Evolutionary conservation across 2,888 invertebrate species (phyloP), one percentile per base, ranked within the genome.

Genomic region (Corbicula japonica): DNA sequence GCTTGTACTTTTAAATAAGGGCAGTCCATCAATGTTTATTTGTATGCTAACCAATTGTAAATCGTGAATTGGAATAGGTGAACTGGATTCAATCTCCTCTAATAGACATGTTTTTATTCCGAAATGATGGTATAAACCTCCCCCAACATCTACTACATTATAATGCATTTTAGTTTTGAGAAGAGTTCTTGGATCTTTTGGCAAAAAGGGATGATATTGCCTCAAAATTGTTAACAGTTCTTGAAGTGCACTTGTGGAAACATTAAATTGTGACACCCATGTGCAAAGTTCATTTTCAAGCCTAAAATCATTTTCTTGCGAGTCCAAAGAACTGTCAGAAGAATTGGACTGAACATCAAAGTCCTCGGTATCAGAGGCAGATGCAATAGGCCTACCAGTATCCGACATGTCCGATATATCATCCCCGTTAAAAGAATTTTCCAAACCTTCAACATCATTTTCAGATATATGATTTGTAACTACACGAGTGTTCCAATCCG

Each of bases 1-100:
- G 46, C 34, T 69, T 0, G 69, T 38, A 60, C 76, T 73, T 26
- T 80, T 79, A 23, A 69, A 80, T 5, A 80, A 48, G 12, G 76
- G 83, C 10, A 80, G 41, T 12, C 76, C 77, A 74, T 80, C 74
- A 60, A 73, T 74, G 58, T 74, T 76, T 34, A 76, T 28, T n/a
- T 77, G 72, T 6, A 77, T 1, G 12, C n/a, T 10, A 1, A 66
- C 30, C 18, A 2, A 23, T 2, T 58, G 15, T 41, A 50, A 4
- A 50, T 60, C 32, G 23, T 18, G 12, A 30, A 48, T 4, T n/a
- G 15, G 8, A 62, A 2, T n/a, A 32, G 15, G 21, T 5, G 60
- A 26, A 6, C 12, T 41, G 8, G 54, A 34, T 35, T 41, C 12
- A 23, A 60, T 2, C 21, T 32, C 23, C 56, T 46, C 18, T 21